Conservation (phyloP, 1,140 invertebrate genomes). For the Physella acuta region DNA sequence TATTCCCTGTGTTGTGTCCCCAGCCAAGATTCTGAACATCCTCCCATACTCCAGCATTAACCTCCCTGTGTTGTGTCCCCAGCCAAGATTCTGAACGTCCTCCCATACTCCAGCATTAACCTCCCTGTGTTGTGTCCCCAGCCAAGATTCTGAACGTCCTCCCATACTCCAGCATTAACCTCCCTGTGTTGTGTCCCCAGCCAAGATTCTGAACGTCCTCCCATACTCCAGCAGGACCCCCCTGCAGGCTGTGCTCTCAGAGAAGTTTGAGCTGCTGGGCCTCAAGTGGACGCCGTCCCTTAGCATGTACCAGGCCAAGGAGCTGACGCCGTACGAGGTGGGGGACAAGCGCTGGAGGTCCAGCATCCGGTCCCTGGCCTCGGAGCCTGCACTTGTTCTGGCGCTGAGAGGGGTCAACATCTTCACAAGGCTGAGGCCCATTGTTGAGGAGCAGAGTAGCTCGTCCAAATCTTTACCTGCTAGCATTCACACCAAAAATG, state of each 20-base stretch:
- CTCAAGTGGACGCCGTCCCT: conserved; percentile 54
- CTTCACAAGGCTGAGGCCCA: conserved; percentile 37
- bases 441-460: conserved; percentile 20
- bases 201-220: conserved; percentile 41
- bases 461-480: too few species aligned
- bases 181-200: too few species aligned
- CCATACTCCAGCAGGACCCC: conserved; percentile 43
- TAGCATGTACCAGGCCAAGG: conserved; percentile 46
- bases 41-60: too few species aligned
- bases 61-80: too few species aligned
- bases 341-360: conserved; percentile 49
- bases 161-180: too few species aligned
- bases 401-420: conserved; percentile 49
- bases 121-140: too few species aligned
- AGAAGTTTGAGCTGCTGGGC: conserved; percentile 52
- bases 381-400: conserved; percentile 52
- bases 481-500: too few species aligned
- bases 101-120: too few species aligned
- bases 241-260: conserved; percentile 29
- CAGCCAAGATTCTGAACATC: too few species aligned
- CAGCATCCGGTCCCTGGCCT: conserved; percentile 20
- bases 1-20: too few species aligned
- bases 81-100: too few species aligned
- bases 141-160: too few species aligned
- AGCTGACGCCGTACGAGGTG: conserved; percentile 54